These are phyloP conservation scores for Shinisaurus crocodilurus DNA, from an alignment of 2,113 vertebrate genomes.

Conservation along the genomic window DNA sequence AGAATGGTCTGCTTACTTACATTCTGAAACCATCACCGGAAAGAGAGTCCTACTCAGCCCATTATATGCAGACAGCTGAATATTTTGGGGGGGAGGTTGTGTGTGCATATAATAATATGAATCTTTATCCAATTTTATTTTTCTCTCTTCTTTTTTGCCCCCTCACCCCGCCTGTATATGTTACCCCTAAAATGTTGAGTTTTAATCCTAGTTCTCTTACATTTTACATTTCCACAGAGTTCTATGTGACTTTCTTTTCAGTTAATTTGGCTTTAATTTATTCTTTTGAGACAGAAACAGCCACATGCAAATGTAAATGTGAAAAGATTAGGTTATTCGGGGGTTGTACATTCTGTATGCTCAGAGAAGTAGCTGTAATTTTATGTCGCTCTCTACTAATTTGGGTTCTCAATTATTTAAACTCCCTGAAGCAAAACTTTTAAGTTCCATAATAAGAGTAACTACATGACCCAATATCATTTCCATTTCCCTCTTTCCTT, in stretches of 20 bases:
- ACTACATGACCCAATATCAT: not conserved
- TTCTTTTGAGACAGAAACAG: conserved; percentile 5
- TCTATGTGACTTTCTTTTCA: conserved; percentile 46
- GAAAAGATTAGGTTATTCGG: conserved; percentile 59
- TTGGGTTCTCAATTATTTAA: conserved; percentile 68
- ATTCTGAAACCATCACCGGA: not conserved
- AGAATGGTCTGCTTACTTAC: not conserved
- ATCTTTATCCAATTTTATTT: not conserved
- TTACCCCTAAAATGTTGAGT: not conserved
- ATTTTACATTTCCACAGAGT: conserved; percentile 40
- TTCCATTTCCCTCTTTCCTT: conserved; percentile 1
- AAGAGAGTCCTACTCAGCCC: not conserved
- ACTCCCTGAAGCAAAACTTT: conserved; percentile 58
- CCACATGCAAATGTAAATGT: conserved; percentile 52
- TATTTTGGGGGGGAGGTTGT: not conserved
- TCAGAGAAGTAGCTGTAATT: conserved; percentile 62
- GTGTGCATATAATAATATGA: not conserved
- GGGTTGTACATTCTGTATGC: conserved; percentile 58
- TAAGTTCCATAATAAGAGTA: conserved; percentile 52
- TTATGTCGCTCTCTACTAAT: conserved; percentile 62
- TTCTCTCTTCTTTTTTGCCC: not conserved
- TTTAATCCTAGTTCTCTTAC: conserved; percentile 12
- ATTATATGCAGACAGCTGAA: not conserved
- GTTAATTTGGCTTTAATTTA: conserved; percentile 18
- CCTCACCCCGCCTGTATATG: no score